Evolutionary conservation across 2,113 vertebrate species (phyloP), one percentile per base, ranked within the genome.

Genomic region (Hypocryptadius cinnamomeus): DNA sequence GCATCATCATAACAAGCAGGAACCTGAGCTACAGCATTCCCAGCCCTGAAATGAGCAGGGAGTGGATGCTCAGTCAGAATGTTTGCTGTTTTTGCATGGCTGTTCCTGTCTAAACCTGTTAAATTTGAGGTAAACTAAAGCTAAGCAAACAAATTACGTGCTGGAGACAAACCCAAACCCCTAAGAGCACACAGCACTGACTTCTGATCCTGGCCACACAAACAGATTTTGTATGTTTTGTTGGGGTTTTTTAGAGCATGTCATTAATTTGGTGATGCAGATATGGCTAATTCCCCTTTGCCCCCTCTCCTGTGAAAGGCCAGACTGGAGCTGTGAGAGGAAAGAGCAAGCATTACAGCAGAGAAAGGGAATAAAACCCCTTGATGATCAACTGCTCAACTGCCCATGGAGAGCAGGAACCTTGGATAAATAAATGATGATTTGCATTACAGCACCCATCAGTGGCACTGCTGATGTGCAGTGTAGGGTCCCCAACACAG

Each of bases 1-100:
- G 51, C 91, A 94, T 89, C 93, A 85, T 81, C 63, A 74, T 14
- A 93, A 54, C 90, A 91, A 89, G 92, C 13, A 93, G 61, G 69
- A 96, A 96, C 93, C 85, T 96, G 96, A 96, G 90, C 76, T 76
- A 77, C 95, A 93, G 84, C 94, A 97, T 96, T 96, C 94, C 92
- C 92, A 90, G 70, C 77, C 78, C 94, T 89, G 65, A 92, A 92
- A 94, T 48, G 18, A 93, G 78, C 78, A 96, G 95, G 93, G 96
- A 95, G 94, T 95, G 92, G 93, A 89, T 90, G 70, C 89, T 94
- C 93, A 48, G 35, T 97, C 89, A 95, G 45, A 91, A 66, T 4
- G 68, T 81, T 92, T 94, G 60, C 90, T 94, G 64, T 72, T 95
- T 96, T 95, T 84, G 48, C 93, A 60, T 23, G 51, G 93, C 53